Percentiles rank a stretch among this genome's conserved stretches.
phyloP scores from a whole-genome alignment of 2,113 vertebrate species.

The Elephantulus edwardii region DNA sequence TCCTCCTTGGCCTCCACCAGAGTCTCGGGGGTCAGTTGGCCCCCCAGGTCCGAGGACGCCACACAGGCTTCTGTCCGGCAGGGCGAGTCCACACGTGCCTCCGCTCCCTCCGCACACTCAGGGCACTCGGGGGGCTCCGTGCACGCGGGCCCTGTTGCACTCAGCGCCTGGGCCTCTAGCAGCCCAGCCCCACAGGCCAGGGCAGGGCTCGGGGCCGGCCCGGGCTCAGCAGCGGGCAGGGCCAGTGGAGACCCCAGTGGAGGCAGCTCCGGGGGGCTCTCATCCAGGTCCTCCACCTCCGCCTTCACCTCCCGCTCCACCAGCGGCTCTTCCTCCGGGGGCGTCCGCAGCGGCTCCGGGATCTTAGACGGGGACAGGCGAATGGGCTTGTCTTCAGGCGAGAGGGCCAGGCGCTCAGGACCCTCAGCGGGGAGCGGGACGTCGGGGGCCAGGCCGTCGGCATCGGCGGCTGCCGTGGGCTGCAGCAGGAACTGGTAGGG shows the following conservation, averaged over 20 bases:
- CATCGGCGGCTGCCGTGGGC: constrained; percentile 84
- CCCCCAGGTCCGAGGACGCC: constrained; percentile 76
- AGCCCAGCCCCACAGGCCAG: constrained; percentile 72
- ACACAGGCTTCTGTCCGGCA: constrained; percentile 72
- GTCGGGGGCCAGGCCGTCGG: constrained; percentile 85
- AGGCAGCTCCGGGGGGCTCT: constrained; percentile 77
- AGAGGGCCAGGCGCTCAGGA: constrained; percentile 84
- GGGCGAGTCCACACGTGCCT: constrained; percentile 45
- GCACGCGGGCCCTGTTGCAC: constrained; percentile 81
- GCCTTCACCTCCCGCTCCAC: constrained; percentile 82
- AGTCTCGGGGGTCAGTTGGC: constrained; percentile 53
- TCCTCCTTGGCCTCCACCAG: constrained; percentile 81
- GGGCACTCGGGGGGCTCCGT: constrained; percentile 80
- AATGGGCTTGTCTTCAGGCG: constrained; percentile 88
- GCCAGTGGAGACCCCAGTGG: constrained; percentile 75
- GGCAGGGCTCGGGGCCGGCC: constrained; percentile 66
- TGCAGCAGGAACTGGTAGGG: constrained; percentile 92
- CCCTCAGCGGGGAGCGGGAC: constrained; percentile 85
- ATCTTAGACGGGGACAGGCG: constrained; percentile 86
- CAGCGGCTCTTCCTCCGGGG: constrained; percentile 76
- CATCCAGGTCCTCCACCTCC: constrained; percentile 82
- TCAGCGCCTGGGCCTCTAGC: constrained; percentile 77
- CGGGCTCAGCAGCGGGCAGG: constrained; percentile 53
- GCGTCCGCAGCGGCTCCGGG: constrained; percentile 81
- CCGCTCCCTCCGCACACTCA: constrained; percentile 76